Base-by-base conservation (phyloP, 2,888 invertebrate genomes). In the Drosophila subquinaria region DNA sequence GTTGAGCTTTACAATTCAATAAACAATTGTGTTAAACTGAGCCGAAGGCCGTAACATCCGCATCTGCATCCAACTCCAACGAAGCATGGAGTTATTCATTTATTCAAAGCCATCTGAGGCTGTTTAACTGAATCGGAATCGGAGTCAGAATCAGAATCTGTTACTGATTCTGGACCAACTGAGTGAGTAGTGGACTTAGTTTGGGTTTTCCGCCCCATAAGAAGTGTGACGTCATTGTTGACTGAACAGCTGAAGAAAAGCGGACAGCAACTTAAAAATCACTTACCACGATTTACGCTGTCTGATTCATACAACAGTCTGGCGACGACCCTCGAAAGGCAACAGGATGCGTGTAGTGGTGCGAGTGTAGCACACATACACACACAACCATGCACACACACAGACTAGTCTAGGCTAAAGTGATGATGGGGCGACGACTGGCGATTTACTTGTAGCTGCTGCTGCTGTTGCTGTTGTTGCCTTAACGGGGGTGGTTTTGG, bases 271-370 rank as follows among this genome's bases (percentile, higher is more conserved):
- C 88, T 86, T 90, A 87, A 87, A 87, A 90, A 87, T 90, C 86
- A 90, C 86, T 87, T 87, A 87, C 89, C 84, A 89, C 89, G 90
- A 89, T 87, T 90, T 76, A 76, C 75, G 81, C 89, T 90, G 88
- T 85, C 84, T 90, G 86, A 87, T 87, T 87, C 86, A 87, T 88
- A 84, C 90, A 89, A 88, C 85, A 89, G 85, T 86, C 84, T 73
- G 74, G 66, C 81, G 57, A 51, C 76, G 76, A 67, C 81, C 73
- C 73, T 71, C 36, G 27, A 42, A n/a, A 6, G 36, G 65, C 45
- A 69, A 61, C 81, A 82, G 82, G 88, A 88, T 88, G 89, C 73
- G 82, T 63, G 45, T 17, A 57, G 48, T 76, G 55, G 43, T 67
- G 52, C 64, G 69, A 57, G 76, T 71, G 55, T 40, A 8, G 47